Evolutionary conservation across 1,140 invertebrate genomes (phyloP).

Genomic region (Solenopsis invicta): DNA sequence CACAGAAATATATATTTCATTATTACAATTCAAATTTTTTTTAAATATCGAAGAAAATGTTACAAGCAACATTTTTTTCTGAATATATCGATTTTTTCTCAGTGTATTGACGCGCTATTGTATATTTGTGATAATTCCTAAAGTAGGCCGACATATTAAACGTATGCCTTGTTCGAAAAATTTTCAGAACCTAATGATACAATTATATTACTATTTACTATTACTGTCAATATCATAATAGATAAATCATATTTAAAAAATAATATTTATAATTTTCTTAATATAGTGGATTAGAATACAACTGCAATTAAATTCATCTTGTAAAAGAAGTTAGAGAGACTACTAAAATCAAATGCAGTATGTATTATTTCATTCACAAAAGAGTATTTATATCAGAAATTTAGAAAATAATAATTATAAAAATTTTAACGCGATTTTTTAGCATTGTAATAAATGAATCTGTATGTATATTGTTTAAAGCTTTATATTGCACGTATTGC

Average conservation of each 20-base stretch:
- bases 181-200: slow-evolving; percentile 35
- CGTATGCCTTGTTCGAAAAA: slow-evolving; percentile 33
- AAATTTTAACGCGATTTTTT: neutral
- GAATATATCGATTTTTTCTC: too few species aligned
- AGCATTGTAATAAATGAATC: neutral
- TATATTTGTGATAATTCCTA: slow-evolving; percentile 28
- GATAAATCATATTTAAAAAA: slow-evolving; percentile 8
- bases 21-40: too few species aligned
- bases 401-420: slow-evolving; percentile 21
- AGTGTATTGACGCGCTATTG: slow-evolving; percentile 33
- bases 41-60: too few species aligned
- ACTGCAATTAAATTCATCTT: neutral
- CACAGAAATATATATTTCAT: too few species aligned
- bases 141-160: slow-evolving; percentile 65
- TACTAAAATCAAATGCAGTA: neutral
- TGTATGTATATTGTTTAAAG: neutral
- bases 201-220: slow-evolving; percentile 16
- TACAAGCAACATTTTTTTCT: too few species aligned
- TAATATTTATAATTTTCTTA: neutral
- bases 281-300: slow-evolving; percentile 15
- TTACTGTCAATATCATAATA: slow-evolving; percentile 17
- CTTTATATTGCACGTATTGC: slow-evolving; percentile 32
- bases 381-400: slow-evolving; percentile 31
- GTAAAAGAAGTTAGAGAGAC: slow-evolving; percentile 19
- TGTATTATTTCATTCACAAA: neutral